These are phyloP conservation scores for Medauroidea extradentata DNA, from an alignment of 1,140 invertebrate species.

Conservation along the genomic window DNA sequence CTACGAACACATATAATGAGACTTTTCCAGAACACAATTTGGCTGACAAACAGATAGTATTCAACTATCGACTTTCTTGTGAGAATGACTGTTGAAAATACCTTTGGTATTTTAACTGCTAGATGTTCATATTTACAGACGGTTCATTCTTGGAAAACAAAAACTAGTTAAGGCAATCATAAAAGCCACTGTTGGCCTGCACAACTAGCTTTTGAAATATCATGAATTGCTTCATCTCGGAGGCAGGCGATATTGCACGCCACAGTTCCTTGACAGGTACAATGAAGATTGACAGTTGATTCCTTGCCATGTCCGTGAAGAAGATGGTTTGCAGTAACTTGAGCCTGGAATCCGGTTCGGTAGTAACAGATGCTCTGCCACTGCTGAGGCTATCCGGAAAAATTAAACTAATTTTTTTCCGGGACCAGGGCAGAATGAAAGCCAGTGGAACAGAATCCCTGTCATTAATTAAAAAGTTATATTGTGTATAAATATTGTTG, in stretches of 20 bases:
- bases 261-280: conserved; percentile 19
- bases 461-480: too few relatives aligned
- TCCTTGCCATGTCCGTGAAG: not conserved
- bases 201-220: conserved; percentile 26
- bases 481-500: too few relatives aligned
- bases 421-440: too few relatives aligned
- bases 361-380: too few relatives aligned
- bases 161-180: conserved; percentile 27
- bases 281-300: conserved; percentile 7
- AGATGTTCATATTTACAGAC: conserved; percentile 39
- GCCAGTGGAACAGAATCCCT: too few relatives aligned
- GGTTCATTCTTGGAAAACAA: conserved; percentile 7
- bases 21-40: conserved; percentile 12
- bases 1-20: conserved; percentile 20
- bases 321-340: too few relatives aligned
- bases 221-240: not conserved
- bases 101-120: conserved; percentile 45
- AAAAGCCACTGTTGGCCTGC: conserved; percentile 29
- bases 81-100: conserved; percentile 45
- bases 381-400: too few relatives aligned
- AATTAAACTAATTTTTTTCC: too few relatives aligned
- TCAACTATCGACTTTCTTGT: conserved; percentile 27
- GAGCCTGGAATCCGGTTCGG: too few relatives aligned
- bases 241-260: conserved; percentile 12
- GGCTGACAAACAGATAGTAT: not conserved